Percentiles rank a stretch among this genome's conserved stretches.
Conservation (phyloP, 2,888 invertebrate genomes). For the Allygus modestus region DNA sequence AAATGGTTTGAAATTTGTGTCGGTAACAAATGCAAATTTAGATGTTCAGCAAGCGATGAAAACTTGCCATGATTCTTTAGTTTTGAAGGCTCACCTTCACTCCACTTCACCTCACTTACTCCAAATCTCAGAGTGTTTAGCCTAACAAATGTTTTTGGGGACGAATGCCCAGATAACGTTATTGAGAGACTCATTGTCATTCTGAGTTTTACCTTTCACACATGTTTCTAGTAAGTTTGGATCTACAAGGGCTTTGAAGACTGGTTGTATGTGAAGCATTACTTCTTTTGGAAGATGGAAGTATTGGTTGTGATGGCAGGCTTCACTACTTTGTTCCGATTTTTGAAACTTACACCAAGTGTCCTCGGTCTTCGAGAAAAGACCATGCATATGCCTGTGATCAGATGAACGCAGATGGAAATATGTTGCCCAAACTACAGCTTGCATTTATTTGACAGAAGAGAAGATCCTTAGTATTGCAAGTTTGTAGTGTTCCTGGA, state of each 20-base stretch:
- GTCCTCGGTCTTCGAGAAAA: background rate
- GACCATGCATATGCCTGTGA: background rate
- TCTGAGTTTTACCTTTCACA: background rate
- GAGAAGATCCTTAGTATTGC: background rate
- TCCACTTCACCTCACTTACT: no score
- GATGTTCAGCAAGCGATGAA: background rate
- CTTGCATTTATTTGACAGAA: constrained; percentile 8
- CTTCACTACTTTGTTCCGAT: constrained; percentile 4
- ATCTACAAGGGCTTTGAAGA: background rate
- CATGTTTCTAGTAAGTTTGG: background rate
- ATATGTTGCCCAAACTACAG: constrained; percentile 31
- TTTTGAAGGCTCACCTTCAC: background rate
- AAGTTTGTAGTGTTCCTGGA: constrained; percentile 32
- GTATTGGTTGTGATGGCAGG: background rate
- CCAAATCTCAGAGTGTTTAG: no score
- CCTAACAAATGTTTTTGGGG: no score
- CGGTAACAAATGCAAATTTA: background rate
- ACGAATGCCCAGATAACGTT: no score
- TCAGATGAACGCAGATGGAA: constrained; percentile 2
- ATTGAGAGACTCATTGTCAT: no score
- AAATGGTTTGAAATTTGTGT: background rate
- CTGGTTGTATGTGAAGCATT: constrained; percentile 1
- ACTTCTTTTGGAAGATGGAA: constrained; percentile 18
- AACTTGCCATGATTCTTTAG: background rate
- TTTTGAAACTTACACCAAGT: background rate